Evolutionary conservation across 1,140 invertebrate species (phyloP), one percentile per base, ranked within the genome.

Genomic region (Apis florea): DNA sequence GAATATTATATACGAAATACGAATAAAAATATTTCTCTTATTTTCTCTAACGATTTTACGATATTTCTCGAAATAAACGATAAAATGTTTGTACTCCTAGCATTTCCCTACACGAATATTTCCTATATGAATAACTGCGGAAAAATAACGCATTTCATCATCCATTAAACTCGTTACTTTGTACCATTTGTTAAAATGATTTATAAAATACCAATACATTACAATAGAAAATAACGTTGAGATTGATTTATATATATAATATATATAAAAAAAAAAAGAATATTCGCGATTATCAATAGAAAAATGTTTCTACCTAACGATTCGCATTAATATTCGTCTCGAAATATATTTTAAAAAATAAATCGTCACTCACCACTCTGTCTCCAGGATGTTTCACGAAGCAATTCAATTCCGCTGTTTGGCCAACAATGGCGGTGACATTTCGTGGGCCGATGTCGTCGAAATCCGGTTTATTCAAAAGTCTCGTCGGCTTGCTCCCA

Each of bases 351-450:
- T n/a, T 5, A 4, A 26, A 13, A 47, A 53, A 49, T 69, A 51
- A 26, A 26, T 82, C 61, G 74, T 87, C 82, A 95, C 96, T 96
- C 93, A 98, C 97, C 93, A 97, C 98, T 94, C 97, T 95, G 89
- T 98, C 97, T 8, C 97, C 97, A 77, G 97, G 96, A 93, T 98
- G 96, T 90, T 97, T 97, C 31, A 98, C 97, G 74, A 96, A 95
- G 92, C 97, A 98, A 90, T 96, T 96, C 78, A 98, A 95, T 84
- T 97, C 94, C 9, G 97, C 96, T 9, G 96, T 96, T 92, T 98
- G 97, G 6, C 97, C 97, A 9, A 97, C 96, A 54, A 97, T 96
- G 1, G 96, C 95, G 0, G 97, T 97, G 71, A 98, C 95, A 93
- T 98, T 98, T 84, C 96, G 94, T 1, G 96, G 95, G 9, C 96